A percentile compares a stretch with the other conserved stretches of the same genome.
Evolutionary conservation across 2,888 invertebrate species (phyloP).

Genomic region (Argyra leucocephala): DNA sequence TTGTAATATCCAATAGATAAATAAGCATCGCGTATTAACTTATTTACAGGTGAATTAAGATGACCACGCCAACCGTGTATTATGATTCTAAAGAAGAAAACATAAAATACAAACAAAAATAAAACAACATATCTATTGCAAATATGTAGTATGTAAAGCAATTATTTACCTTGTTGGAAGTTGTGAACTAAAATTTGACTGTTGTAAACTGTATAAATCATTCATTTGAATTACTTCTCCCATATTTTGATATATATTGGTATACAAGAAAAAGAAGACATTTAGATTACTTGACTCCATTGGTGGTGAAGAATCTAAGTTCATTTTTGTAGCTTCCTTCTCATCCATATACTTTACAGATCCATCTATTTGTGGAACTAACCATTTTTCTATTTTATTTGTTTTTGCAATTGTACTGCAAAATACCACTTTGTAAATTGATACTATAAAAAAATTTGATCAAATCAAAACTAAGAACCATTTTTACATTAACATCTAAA

Average conservation of each 20-base stretch:
- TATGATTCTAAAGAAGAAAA: slow-evolving; percentile 25
- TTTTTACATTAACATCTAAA: no score
- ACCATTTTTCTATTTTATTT: no score
- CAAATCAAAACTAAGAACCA: no score
- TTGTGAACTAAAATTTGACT: slow-evolving; percentile 25
- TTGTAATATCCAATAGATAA: slow-evolving; percentile 48
- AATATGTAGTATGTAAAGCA: no score
- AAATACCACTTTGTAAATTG: no score
- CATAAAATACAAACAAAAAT: slow-evolving; percentile 3
- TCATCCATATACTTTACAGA: not conserved
- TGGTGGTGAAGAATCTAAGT: slow-evolving; percentile 38
- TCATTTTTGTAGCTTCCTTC: slow-evolving; percentile 36
- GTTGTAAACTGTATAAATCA: slow-evolving; percentile 22
- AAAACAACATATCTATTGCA: not conserved
- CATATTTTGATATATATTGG: slow-evolving; percentile 21
- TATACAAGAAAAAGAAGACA: slow-evolving; percentile 24
- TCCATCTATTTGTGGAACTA: slow-evolving; percentile 9
- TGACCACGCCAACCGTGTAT: slow-evolving; percentile 50
- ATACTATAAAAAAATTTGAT: no score
- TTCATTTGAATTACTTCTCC: slow-evolving; percentile 22
- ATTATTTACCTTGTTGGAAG: slow-evolving; percentile 27
- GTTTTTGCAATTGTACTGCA: no score
- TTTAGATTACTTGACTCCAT: not conserved
- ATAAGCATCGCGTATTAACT: slow-evolving; percentile 39
- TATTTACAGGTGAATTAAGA: slow-evolving; percentile 38